Evolutionary conservation across 2,888 invertebrate species (phyloP).

Genomic region (Leucophora obtusa): DNA sequence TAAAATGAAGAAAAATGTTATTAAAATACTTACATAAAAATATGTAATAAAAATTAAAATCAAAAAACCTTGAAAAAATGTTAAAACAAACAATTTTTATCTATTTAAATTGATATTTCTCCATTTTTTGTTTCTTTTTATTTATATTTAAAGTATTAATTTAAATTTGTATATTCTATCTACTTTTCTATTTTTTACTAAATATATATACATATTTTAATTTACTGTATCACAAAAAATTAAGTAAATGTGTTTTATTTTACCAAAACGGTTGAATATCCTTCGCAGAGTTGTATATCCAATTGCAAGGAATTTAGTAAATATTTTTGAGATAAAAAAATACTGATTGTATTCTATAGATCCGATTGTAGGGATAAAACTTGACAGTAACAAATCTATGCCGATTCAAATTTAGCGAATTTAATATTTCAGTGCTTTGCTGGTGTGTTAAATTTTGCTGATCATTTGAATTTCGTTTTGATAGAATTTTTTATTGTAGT

Average conservation of each 20-base stretch:
- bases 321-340: too few species aligned
- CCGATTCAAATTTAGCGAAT: too few species aligned
- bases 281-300: too few species aligned
- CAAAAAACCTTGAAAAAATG: not conserved
- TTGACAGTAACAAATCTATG: too few species aligned
- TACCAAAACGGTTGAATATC: too few species aligned
- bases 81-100: not conserved
- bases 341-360: too few species aligned
- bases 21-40: not conserved
- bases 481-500: too few species aligned
- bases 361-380: too few species aligned
- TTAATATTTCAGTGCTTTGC: too few species aligned
- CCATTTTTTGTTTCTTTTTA: constrained; percentile 1
- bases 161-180: constrained; percentile 45
- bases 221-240: constrained; percentile 16
- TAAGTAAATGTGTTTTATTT: constrained; percentile 6
- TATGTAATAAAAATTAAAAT: constrained; percentile 10
- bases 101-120: not conserved
- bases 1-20: constrained; percentile 20
- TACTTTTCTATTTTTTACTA: constrained; percentile 32
- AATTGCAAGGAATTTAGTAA: too few species aligned
- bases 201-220: constrained; percentile 35
- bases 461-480: too few species aligned
- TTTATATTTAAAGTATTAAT: constrained; percentile 6
- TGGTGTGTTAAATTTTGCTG: too few species aligned